Evolutionary conservation across 2,888 invertebrate genomes (phyloP).

Genomic region (Strigamia maritima): DNA sequence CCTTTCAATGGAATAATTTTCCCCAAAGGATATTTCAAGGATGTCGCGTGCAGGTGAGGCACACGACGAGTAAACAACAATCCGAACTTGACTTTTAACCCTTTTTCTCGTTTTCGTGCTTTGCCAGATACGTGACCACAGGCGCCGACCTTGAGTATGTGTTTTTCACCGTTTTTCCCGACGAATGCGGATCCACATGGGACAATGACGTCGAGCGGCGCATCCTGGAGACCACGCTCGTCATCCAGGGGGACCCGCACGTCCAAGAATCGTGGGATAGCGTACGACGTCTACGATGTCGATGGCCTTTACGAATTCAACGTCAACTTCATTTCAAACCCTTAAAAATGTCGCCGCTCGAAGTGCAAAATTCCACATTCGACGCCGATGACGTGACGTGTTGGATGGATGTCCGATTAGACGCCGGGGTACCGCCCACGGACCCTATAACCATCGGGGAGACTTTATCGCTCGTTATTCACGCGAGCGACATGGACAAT

Average conservation of each 20-base stretch:
- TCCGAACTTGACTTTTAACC: conserved; percentile 20
- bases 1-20: conserved; percentile 67
- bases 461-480: conserved; percentile 66
- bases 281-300: conserved; percentile 62
- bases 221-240: conserved; percentile 44
- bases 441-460: conserved; percentile 67
- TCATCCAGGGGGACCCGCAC: conserved; percentile 64
- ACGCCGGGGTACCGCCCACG: conserved; percentile 62
- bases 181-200: conserved; percentile 39
- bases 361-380: conserved; percentile 63
- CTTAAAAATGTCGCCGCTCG: conserved; percentile 67
- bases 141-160: neutral
- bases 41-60: conserved; percentile 66
- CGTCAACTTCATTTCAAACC: conserved; percentile 58
- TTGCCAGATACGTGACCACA: conserved; percentile 37
- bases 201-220: conserved; percentile 37
- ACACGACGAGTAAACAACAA: neutral
- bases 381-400: conserved; percentile 63
- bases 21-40: conserved; percentile 66
- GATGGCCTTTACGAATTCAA: conserved; percentile 47
- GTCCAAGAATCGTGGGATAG: conserved; percentile 65
- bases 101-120: conserved; percentile 2
- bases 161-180: conserved; percentile 37
- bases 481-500: conserved; percentile 63
- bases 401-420: conserved; percentile 71